Percentiles rank a stretch among this genome's conserved stretches.
phyloP scores from a whole-genome alignment of 2,797 vertebrate genomes.

The Luscinia luscinia region DNA sequence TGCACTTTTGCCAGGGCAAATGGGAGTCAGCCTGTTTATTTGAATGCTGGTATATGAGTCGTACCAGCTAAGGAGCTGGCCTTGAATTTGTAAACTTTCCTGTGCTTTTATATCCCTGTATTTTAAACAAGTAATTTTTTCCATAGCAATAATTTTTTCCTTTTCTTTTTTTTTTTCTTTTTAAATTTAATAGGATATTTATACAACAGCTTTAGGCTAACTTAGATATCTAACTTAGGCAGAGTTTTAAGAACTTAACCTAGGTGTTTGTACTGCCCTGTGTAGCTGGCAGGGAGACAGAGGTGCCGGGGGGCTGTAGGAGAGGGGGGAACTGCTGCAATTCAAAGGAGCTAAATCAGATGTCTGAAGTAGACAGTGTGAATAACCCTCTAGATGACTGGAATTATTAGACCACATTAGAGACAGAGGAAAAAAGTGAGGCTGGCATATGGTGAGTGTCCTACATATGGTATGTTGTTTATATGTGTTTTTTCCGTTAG shows the following conservation, averaged over 20 bases:
- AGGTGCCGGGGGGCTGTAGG: background rate
- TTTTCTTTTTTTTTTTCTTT: background rate
- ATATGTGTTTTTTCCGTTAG: conserved; percentile 59
- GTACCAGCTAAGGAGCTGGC: conserved; percentile 20
- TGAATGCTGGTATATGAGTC: conserved; percentile 18
- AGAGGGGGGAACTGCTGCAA: background rate
- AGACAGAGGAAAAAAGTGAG: conserved; percentile 37
- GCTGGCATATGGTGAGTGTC: conserved; percentile 58
- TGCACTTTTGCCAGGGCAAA: background rate
- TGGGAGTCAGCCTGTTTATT: conserved; percentile 29
- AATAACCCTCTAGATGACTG: conserved; percentile 27
- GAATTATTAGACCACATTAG: conserved; percentile 53
- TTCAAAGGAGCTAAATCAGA: conserved; percentile 50
- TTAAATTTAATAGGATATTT: conserved; percentile 16
- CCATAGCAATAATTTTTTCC: background rate
- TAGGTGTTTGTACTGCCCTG: conserved; percentile 29
- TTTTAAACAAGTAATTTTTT: conserved; percentile 46
- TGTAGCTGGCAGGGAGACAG: background rate
- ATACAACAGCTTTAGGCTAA: conserved; percentile 24
- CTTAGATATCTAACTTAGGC: conserved; percentile 5
- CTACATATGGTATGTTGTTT: conserved; percentile 62
- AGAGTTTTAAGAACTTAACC: conserved; percentile 19
- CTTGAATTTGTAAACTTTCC: conserved; percentile 45
- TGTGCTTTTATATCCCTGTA: conserved; percentile 19
- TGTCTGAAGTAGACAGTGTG: conserved; percentile 27